Evolutionary conservation across 2,888 invertebrate genomes (phyloP), one percentile per base, ranked within the genome.

Genomic region (Eurytoma adleriae): DNA sequence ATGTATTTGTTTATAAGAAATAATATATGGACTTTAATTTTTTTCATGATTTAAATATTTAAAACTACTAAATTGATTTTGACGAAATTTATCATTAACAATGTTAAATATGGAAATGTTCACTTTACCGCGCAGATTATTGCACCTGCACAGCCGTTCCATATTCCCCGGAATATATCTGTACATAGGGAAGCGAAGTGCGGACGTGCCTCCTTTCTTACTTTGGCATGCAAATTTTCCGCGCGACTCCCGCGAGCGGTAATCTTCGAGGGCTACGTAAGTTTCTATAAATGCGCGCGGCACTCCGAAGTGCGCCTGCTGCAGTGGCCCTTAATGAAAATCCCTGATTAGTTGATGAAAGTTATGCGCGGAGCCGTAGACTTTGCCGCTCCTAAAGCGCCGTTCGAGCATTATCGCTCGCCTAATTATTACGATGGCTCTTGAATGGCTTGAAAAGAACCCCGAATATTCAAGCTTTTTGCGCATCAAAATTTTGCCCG

Each of bases 291-390:
- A 62, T 77, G 76, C 13, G 52, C n/a, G 48, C 40, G 20, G 54
- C 30, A 52, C 50, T 67, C 50, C 18, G 16, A 14, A 18, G 52
- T 30, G 67, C 50, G 74, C 18, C 61, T 54, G 61, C 61, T 69
- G 61, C 62, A n/a, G 16, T n/a, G 40, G 61, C 54, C 54, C 52
- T 61, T 69, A 69, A 69, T 77, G 76, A 77, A 77, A 77, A 62
- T 62, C 69, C n/a, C 61, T 77, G 76, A 77, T 77, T 68, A 77
- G 69, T 69, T 76, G 69, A 16, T 14, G 40, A 40, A 76, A 76
- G 48, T 76, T 76, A 50, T 50, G n/a, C 30, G 61, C n/a, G 2
- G 20, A 12, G 27, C 27, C 13, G 30, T 3, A 18, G 27, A 14
- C 18, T 54, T 27, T 27, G n/a, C 27, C 18, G 27, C 54, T 61